Base-by-base conservation (phyloP, 1,140 invertebrate species). In the Leptonema lineaticorne region DNA sequence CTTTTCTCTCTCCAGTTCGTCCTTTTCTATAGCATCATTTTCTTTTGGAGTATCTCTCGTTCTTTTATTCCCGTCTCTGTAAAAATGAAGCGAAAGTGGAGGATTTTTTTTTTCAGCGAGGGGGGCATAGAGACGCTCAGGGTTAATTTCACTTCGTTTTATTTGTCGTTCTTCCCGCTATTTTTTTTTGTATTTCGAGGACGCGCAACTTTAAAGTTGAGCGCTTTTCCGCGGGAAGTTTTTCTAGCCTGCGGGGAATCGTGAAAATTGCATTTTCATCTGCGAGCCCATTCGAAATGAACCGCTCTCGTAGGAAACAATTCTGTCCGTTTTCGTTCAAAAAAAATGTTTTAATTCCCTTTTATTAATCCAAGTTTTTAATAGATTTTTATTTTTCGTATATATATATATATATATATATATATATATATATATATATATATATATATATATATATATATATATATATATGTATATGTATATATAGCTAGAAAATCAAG, bases 231-330 rank as follows among this genome's bases (percentile, higher is more conserved):
- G 27, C 58, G 14, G 4, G 45, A 33, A 57, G 57, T 57, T 66
- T 27, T 60, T 45, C 18, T 60, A 30, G 53, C 64, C 41, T 26
- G 57, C 59, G 59, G 63, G 69, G 60, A 62, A 60, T 62, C 26
- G 29, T 22, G 63, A 67, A 48, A 67, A 70, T 67, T 66, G 68
- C 63, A 66, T 66, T 71, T 71, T 68, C 56, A 63, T 71, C 63
- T 50, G 30, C 30, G 63, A 65, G 48, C 63, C 56, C 37, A 41
- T 41, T 65, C 53, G 45, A 27, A 59, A 46, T 22, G 16, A 59
- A 46, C 48, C 45, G n/a, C n/a, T n/a, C 27, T 22, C 69, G 33
- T 18, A 20, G 60, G 50, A 68, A 71, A 68, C 60, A 48, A 58
- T 68, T 53, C 29, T 24, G 29, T 41, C 59, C 22, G n/a, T n/a